Evolutionary conservation across 2,113 vertebrate genomes (phyloP).

Genomic region (Tragelaphus buxtoni): DNA sequence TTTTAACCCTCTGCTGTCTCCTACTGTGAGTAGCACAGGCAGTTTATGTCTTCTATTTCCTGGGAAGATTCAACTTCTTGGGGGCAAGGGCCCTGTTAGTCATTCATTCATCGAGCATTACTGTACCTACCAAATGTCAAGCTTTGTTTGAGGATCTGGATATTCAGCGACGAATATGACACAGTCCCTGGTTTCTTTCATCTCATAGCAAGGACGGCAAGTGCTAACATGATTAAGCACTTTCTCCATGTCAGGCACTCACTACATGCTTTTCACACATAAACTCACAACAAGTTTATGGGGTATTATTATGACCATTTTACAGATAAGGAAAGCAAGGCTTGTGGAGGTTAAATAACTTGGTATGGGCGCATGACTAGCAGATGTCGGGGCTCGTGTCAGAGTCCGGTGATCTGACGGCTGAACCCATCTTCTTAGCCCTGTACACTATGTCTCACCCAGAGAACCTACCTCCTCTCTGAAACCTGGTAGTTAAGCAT

Average conservation of each 20-base stretch:
- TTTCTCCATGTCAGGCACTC: background rate
- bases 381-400: background rate
- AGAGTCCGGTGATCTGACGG: background rate
- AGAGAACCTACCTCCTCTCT: background rate
- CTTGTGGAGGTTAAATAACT: background rate
- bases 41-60: background rate
- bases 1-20: constrained; percentile 59
- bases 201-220: background rate
- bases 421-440: background rate
- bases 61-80: background rate
- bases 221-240: background rate
- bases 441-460: no score
- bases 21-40: background rate
- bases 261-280: background rate
- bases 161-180: background rate
- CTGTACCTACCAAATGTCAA: background rate
- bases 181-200: background rate
- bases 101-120: background rate
- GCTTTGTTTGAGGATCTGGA: background rate
- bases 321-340: background rate
- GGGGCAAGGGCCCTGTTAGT: background rate
- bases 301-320: background rate
- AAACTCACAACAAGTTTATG: background rate
- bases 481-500: background rate
- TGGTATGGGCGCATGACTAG: background rate